phyloP scores from a whole-genome alignment of 2,888 invertebrate species.

The Busseola fusca region DNA sequence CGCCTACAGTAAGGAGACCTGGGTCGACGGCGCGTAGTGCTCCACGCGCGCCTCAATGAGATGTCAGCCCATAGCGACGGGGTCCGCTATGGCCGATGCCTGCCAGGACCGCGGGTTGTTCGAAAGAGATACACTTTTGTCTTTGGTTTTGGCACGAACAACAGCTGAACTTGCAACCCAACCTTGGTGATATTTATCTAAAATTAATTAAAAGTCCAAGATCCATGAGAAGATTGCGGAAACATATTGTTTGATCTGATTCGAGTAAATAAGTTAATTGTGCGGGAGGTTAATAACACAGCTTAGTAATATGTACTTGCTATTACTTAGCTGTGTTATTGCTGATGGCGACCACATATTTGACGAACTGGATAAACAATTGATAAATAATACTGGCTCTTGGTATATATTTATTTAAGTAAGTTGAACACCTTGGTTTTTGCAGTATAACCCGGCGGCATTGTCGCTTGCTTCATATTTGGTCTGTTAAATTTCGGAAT shows the following conservation, averaged over 20 bases:
- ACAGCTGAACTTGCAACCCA: not conserved
- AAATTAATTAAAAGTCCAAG: conserved; percentile 10
- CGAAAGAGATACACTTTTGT: not conserved
- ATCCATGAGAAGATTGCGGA: conserved; percentile 44
- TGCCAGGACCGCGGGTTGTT: no score
- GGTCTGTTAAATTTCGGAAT: conserved; percentile 12
- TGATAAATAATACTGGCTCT: conserved; percentile 35
- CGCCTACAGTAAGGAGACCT: no score
- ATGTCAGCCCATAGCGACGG: no score
- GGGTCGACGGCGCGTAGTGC: no score
- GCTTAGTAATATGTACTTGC: conserved; percentile 14
- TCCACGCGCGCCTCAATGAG: no score
- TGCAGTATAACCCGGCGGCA: conserved; percentile 15
- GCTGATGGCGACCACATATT: conserved; percentile 31
- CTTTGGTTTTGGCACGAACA: not conserved
- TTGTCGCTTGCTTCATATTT: conserved; percentile 22
- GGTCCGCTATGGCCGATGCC: no score
- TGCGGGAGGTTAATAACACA: conserved; percentile 18
- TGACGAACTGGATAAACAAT: conserved; percentile 45
- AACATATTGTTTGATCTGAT: conserved; percentile 33
- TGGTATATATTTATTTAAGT: conserved; percentile 44
- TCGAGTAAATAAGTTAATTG: conserved; percentile 33
- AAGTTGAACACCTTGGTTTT: conserved; percentile 40
- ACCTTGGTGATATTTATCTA: conserved; percentile 1
- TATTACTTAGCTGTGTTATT: conserved; percentile 25